Evolutionary conservation across 2,888 invertebrate genomes (phyloP), one percentile per base, ranked within the genome.

Genomic region (Agrochola macilenta): DNA sequence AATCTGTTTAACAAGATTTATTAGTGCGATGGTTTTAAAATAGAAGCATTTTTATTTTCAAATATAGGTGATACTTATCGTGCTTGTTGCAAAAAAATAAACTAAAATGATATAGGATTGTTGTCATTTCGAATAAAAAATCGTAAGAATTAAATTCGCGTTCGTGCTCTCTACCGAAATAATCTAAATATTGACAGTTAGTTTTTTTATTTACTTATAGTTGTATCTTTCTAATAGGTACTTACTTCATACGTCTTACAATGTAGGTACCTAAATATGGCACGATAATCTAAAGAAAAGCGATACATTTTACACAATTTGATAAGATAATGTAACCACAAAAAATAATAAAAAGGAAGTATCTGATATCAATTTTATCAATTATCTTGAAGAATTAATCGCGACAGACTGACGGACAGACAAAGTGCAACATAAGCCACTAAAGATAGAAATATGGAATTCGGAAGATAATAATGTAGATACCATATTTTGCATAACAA

Each of bases 281-380:
- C 26, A n/a, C 4, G 5, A 60, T 39, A 39, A 61, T 74, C n/a
- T 57, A 30, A 60, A 74, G 81, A 81, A 81, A 81, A 52, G 7
- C 12, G 12, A 60, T 17, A 54, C 46, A 81, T 39, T 20, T 39
- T n/a, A 23, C 5, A 57, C 1, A 26, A 14, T 46, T 58, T 39
- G 79, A 81, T 81, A 75, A 81, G 81, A 81, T 79, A 61, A 57
- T 26, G 39, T 26, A 46, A 20, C 12, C 0, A 49, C 30, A n/a
- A n/a, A 64, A 11, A 11, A 1, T 43, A 43, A n/a, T 9, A 17
- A 57, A 73, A 35, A 79, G 79, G 66, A 79, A 79, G 78, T 66
- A 23, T 9, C 14, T 57, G 76, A 49, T 74, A 54, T 66, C 11
- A 61, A 20, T 26, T 17, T 60, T 73, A 78, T 65, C 58, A 49